A percentile compares a stretch with the other conserved stretches of the same genome.
Conservation (phyloP, 2,797 vertebrate genomes). For the Taeniopygia guttata region DNA sequence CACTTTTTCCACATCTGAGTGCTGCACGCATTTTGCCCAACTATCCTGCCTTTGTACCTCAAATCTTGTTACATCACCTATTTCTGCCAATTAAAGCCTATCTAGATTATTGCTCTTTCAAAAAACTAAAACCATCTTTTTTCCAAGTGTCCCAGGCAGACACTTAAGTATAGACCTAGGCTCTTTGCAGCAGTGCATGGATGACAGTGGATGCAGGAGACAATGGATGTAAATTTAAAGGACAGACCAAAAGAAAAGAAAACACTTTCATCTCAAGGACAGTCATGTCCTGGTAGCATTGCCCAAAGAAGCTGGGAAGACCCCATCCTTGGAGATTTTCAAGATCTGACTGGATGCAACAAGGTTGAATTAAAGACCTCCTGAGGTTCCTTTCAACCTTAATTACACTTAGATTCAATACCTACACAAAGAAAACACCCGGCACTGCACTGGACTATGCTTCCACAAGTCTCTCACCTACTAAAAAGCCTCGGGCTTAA, state of each 20-base stretch:
- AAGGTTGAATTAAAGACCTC: not conserved
- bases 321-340: not conserved
- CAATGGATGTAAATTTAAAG: fast-evolving
- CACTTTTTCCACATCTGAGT: not conserved
- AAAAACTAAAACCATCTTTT: not conserved
- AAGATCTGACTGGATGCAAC: not conserved
- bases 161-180: fast-evolving
- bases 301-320: not conserved
- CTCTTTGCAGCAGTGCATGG: not conserved
- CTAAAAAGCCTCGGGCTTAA: not conserved
- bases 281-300: not conserved
- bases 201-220: not conserved
- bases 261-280: not conserved
- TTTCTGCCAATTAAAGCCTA: not conserved
- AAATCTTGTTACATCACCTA: not conserved
- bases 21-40: not conserved
- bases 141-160: not conserved
- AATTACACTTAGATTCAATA: not conserved
- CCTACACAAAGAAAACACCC: not conserved
- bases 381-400: not conserved
- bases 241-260: not conserved
- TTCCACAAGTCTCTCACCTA: not conserved
- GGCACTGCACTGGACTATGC: not conserved
- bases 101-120: not conserved
- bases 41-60: not conserved